Conservation (phyloP, 2,797 vertebrate genomes). For the Glyptemys insculpta region DNA sequence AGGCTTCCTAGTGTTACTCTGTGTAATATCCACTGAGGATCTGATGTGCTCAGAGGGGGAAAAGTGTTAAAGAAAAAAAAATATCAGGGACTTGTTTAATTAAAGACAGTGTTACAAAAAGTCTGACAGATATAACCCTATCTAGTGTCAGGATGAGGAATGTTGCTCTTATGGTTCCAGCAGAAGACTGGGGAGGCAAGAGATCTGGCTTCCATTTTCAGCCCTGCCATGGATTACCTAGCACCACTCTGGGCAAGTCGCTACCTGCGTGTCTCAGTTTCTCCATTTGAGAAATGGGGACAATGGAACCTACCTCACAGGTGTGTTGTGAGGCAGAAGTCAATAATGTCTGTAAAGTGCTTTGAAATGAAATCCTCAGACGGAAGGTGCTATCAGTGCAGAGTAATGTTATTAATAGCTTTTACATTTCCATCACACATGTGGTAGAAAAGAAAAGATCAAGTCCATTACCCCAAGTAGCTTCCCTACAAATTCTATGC, state of each 20-base stretch:
- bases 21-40: not conserved
- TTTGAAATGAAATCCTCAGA: not conserved
- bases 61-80: not conserved
- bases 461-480: not conserved
- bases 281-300: not conserved
- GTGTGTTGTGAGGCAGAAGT: not conserved
- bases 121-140: not conserved
- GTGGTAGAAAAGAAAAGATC: not conserved
- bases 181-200: not conserved
- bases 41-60: accelerated
- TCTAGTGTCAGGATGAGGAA: not conserved
- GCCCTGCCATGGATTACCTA: not conserved
- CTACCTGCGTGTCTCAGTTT: not conserved
- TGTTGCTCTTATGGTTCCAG: not conserved
- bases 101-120: not conserved
- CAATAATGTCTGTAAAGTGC: not conserved
- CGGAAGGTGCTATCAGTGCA: not conserved
- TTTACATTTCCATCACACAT: not conserved
- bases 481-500: not conserved
- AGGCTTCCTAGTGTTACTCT: not conserved
- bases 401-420: not conserved
- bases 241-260: not conserved
- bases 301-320: not conserved
- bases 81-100: not conserved
- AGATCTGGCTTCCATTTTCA: not conserved